These are phyloP conservation scores for Mystacornis crossleyi DNA, from an alignment of 2,113 vertebrate genomes.

Conservation along the genomic window DNA sequence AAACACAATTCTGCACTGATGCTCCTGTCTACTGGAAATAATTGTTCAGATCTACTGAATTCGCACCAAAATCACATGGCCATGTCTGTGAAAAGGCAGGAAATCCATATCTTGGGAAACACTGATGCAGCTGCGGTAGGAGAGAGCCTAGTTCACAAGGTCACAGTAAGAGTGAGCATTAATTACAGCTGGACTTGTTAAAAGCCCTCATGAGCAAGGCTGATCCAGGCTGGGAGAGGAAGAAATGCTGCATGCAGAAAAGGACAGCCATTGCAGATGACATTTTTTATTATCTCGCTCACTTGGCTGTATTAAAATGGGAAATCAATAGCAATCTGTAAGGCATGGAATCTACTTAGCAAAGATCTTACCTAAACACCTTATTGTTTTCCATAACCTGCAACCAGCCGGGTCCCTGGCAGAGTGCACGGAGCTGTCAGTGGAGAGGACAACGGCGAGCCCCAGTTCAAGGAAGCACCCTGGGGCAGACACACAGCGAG, in stretches of 20 bases:
- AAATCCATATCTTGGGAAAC: not conserved
- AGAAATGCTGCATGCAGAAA: not conserved
- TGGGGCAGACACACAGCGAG: not conserved
- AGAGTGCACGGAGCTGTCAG: not conserved
- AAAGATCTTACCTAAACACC: not conserved
- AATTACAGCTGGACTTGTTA: not conserved
- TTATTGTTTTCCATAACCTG: not conserved
- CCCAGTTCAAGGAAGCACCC: not conserved
- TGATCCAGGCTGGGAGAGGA: not conserved
- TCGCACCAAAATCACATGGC: not conserved
- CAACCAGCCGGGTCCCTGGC: not conserved
- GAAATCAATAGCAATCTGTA: constrained; percentile 23
- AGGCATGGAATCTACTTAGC: not conserved
- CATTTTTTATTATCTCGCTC: not conserved
- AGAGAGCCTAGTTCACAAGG: not conserved
- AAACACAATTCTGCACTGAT: not conserved
- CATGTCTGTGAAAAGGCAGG: not conserved
- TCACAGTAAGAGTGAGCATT: not conserved
- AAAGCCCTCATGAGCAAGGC: not conserved
- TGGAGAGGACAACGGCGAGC: not conserved
- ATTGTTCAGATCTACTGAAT: not conserved
- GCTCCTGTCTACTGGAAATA: not conserved
- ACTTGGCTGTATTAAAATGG: not conserved
- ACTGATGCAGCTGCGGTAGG: not conserved
- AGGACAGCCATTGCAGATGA: not conserved